Evolutionary conservation across 2,113 vertebrate genomes (phyloP), one percentile per base, ranked within the genome.

Genomic region (Rhea pennata): DNA sequence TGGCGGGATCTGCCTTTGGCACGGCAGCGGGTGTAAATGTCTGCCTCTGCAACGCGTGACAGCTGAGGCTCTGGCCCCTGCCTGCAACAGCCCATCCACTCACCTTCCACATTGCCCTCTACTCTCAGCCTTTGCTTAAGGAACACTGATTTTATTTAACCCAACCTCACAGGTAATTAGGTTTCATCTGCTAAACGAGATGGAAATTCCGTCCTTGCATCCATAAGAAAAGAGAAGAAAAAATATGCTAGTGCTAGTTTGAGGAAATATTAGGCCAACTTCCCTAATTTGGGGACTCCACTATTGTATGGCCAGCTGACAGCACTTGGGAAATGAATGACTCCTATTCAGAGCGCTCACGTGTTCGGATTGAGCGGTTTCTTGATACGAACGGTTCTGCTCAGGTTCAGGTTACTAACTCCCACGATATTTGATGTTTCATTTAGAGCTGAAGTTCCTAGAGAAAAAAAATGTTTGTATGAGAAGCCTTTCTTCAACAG

Each of bases 401-500:
- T 71, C 48, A 22, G 93, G 93, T 88, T 93, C 5, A 0, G 56
- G 85, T 95, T 96, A 89, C 95, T 74, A 42, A 76, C 94, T 95
- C 94, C 93, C 92, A 86, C 1, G 39, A 93, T 78, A 86, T 65
- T 90, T 81, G 69, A 78, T 88, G 92, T 94, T 95, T 90, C 88
- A 78, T 88, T 92, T 92, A 75, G 88, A 92, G 16, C 88, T 67
- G 79, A 16, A 72, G 86, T 78, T 93, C 72, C 90, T 92, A 42
- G 75, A 92, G 88, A 96, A 97, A 96, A 96, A 73, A 95, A 97
- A 82, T 91, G 84, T 33, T 9, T 71, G 24, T 81, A 46, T 93
- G 90, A 93, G 92, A 72, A 90, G 61, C 51, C 36, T 92, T 95
- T 92, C 79, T 96, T 78, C 61, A 33, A 54, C 3, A 9, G 44